phyloP scores from a whole-genome alignment of 2,888 invertebrate species.

The Agonopterix alstromeriana region DNA sequence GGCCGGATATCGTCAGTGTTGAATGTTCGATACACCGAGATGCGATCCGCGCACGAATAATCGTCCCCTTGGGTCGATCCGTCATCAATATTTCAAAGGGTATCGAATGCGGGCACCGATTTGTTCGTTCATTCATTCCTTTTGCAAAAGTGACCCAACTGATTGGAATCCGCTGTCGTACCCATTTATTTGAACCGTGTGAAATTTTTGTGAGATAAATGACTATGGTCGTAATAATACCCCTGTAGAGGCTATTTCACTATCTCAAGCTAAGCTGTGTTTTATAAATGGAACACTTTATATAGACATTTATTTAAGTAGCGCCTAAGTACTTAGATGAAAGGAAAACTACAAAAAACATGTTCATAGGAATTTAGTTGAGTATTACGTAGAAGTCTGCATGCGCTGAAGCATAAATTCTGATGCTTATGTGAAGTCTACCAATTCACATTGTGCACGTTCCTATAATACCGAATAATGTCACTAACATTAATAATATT shows the following conservation, averaged over 20 bases:
- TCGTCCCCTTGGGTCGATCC: slow-evolving; percentile 47
- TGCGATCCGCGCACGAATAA: slow-evolving; percentile 41
- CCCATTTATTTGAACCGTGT: slow-evolving; percentile 28
- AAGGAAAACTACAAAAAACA: not conserved
- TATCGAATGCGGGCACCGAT: slow-evolving; percentile 39
- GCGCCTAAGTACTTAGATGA: not conserved
- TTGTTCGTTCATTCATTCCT: slow-evolving; percentile 36
- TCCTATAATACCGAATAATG: too few species aligned
- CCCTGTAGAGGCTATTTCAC: not conserved
- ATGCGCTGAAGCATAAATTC: too few species aligned
- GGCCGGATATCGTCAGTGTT: slow-evolving; percentile 29
- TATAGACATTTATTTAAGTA: not conserved
- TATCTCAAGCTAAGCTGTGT: not conserved
- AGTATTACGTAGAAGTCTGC: too few species aligned
- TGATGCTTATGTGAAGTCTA: too few species aligned
- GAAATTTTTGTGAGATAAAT: not conserved
- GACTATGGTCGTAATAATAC: not conserved
- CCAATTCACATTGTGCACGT: too few species aligned
- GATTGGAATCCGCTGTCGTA: slow-evolving; percentile 36
- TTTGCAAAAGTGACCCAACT: slow-evolving; percentile 30
- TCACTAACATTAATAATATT: too few species aligned
- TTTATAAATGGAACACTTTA: slow-evolving; percentile 1
- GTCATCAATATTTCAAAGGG: slow-evolving; percentile 57
- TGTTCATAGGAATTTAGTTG: too few species aligned
- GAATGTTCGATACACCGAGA: slow-evolving; percentile 37